Percentiles rank a stretch among this genome's conserved stretches.
Conservation (phyloP, 2,888 invertebrate genomes). For the Heliconius charithonia region DNA sequence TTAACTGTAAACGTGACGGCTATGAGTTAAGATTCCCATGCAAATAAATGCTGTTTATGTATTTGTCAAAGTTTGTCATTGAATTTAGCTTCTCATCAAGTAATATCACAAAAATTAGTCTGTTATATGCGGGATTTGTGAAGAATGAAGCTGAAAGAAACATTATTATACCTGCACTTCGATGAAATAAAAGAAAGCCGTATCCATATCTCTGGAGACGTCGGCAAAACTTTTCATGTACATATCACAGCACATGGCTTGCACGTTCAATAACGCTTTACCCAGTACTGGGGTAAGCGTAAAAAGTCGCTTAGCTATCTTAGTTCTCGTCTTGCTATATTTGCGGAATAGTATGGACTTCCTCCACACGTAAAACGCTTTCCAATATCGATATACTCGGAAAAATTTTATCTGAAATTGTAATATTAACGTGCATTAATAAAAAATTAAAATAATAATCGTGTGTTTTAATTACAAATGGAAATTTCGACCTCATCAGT, state of each 20-base stretch:
- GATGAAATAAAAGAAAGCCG: slow-evolving; percentile 86
- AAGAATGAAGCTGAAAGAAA: not conserved
- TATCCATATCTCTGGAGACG: slow-evolving; percentile 74
- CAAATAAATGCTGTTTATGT: too few relatives aligned
- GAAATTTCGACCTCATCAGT: too few relatives aligned
- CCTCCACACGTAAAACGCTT: slow-evolving; percentile 92
- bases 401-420: slow-evolving; percentile 86
- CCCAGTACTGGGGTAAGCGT: slow-evolving; percentile 88
- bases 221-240: slow-evolving; percentile 86
- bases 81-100: too few relatives aligned
- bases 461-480: too few relatives aligned
- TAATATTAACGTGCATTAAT: not conserved
- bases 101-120: too few relatives aligned
- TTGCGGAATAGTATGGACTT: slow-evolving; percentile 89
- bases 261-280: slow-evolving; percentile 88
- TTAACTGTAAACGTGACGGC: too few relatives aligned
- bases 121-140: not conserved
- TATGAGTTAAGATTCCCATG: too few relatives aligned
- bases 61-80: too few relatives aligned
- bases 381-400: slow-evolving; percentile 88
- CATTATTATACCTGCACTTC: slow-evolving; percentile 84
- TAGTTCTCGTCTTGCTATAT: slow-evolving; percentile 82
- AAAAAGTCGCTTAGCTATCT: slow-evolving; percentile 88
- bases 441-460: not conserved
- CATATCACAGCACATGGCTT: slow-evolving; percentile 87